phyloP scores from a whole-genome alignment of 2,113 vertebrate genomes.

The Redunca redunca region DNA sequence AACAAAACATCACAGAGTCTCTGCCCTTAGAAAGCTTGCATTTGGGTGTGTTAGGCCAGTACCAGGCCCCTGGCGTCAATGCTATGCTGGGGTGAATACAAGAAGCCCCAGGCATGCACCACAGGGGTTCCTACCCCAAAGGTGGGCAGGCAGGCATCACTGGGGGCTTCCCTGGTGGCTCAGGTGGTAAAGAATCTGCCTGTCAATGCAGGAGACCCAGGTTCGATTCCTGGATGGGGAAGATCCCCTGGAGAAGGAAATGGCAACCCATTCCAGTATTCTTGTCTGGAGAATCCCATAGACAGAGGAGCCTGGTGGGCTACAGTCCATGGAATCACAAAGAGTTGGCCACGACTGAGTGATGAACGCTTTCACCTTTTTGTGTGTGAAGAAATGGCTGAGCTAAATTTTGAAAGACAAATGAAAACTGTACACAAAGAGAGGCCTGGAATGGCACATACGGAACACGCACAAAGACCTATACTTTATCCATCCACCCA shows the following conservation, averaged over 20 bases:
- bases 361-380: background rate
- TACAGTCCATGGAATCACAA: background rate
- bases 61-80: rapidly evolving
- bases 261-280: background rate
- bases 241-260: background rate
- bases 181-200: background rate
- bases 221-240: background rate
- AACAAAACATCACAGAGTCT: background rate
- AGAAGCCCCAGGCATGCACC: background rate
- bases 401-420: background rate
- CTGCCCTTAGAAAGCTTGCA: background rate
- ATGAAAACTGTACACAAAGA: background rate
- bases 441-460: background rate
- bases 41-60: background rate
- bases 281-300: background rate
- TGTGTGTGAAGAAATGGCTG: background rate
- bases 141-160: background rate
- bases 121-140: background rate
- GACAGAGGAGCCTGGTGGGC: background rate
- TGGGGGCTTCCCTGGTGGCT: background rate
- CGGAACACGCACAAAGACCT: background rate
- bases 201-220: background rate
- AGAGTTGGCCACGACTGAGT: background rate
- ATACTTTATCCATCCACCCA: background rate
- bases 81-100: background rate